Evolutionary conservation across 2,113 vertebrate species (phyloP), one percentile per base, ranked within the genome.

Genomic region (Notarius quadriscutis): DNA sequence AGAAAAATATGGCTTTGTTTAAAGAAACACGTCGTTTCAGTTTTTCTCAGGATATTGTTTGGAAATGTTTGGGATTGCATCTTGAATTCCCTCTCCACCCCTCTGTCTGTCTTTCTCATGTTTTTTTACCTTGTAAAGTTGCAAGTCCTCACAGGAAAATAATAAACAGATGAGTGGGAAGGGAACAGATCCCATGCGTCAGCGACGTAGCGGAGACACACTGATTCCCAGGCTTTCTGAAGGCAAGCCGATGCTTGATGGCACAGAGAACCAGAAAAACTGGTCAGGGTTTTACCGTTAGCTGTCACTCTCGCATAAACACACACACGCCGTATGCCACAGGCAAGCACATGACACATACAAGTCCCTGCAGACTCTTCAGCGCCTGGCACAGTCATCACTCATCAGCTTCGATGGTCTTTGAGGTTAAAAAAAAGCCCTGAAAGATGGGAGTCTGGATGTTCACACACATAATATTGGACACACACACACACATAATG

Each of bases 101-200:
- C 1, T 17, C 18, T 41, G 67, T 18, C 25, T 62, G 12, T 4
- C 18, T 41, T 81, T 84, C 53, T 74, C 41, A 41, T 41, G 41
- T 69, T 72, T 80, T 84, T 62, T 55, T 77, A 78, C 74, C 89
- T 90, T 91, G 91, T 91, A 92, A 92, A 90, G 90, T 93, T 84
- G 91, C 94, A 95, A 93, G 94, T 91, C 93, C 92, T 91, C 90
- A 91, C 94, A 94, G 89, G 94, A 93, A 94, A 95, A 95, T 93
- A 95, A 95, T 94, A 95, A 95, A 96, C 94, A 94, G 93, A 96
- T 94, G 93, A 95, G 93, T 88, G 83, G 92, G 92, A 94, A 94
- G 95, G 93, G 94, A 95, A 95, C 89, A 18, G 89, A 89, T 94
- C 90, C 89, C 88, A 88, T 92, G 63, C 57, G 92, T 82, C 87